These are phyloP conservation scores for Ectobius pallidus DNA, from an alignment of 2,888 invertebrate genomes.

Conservation along the genomic window DNA sequence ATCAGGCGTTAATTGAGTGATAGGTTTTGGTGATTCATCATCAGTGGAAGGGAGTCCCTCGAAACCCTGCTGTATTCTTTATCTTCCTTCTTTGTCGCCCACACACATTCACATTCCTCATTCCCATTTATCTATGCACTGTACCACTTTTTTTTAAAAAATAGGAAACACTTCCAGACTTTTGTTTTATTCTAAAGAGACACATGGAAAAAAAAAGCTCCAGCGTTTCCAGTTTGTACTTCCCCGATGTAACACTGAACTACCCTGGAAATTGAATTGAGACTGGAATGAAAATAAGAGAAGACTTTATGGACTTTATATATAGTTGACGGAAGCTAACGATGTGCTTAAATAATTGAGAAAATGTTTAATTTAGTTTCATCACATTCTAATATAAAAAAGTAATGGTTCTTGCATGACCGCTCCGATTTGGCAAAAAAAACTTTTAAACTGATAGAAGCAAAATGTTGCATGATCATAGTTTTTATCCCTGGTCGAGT, in stretches of 20 bases:
- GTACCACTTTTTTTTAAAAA: constrained; percentile 1
- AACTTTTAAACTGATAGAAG: no score
- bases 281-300: not conserved
- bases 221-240: constrained; percentile 19
- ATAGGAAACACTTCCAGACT: constrained; percentile 15
- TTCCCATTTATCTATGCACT: constrained; percentile 1
- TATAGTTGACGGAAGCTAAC: constrained; percentile 19
- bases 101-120: not conserved
- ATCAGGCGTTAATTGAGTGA: constrained; percentile 40
- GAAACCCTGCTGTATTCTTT: constrained; percentile 8
- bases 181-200: constrained; percentile 4
- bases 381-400: no score
- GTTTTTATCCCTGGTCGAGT: no score
- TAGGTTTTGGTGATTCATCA: constrained; percentile 38
- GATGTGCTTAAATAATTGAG: not conserved
- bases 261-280: constrained; percentile 16
- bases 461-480: no score
- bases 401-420: no score
- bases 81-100: not conserved
- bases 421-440: no score
- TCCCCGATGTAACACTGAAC: constrained; percentile 3
- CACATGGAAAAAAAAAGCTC: constrained; percentile 1
- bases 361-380: not conserved
- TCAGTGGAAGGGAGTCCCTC: constrained; percentile 41
- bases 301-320: not conserved